Evolutionary conservation across 2,113 vertebrate species (phyloP).

Genomic region (Laticauda laticaudata): DNA sequence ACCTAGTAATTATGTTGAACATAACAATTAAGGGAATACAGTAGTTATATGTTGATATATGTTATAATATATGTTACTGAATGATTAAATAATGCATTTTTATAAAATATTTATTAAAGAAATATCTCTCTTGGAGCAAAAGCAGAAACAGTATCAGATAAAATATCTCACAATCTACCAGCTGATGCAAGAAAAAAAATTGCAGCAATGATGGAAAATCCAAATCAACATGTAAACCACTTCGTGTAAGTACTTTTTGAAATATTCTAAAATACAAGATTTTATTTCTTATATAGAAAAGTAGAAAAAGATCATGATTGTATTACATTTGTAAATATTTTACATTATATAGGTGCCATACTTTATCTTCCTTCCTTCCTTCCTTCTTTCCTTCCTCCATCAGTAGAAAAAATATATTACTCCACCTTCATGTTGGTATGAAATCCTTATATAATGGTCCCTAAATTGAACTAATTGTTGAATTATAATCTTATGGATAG

Average conservation of each 20-base stretch:
- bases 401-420: background rate
- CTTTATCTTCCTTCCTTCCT: background rate
- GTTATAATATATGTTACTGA: background rate
- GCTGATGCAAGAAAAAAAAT: conserved; percentile 64
- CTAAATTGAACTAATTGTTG: background rate
- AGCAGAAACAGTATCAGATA: conserved; percentile 84
- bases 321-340: conserved; percentile 1
- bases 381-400: background rate
- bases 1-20: background rate
- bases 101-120: conserved; percentile 66
- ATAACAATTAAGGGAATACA: background rate
- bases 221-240: conserved; percentile 29
- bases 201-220: conserved; percentile 68
- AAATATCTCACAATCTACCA: conserved; percentile 72
- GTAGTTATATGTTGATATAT: too few relatives aligned
- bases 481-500: background rate
- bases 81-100: background rate
- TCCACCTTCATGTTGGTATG: conserved; percentile 31
- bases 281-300: conserved; percentile 19
- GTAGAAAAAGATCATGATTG: background rate
- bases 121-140: conserved; percentile 88
- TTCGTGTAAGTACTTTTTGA: conserved; percentile 80
- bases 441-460: background rate
- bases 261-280: background rate
- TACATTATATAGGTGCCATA: background rate